Base-by-base conservation (phyloP, 2,888 invertebrate species). In the Sinodicranocentrus sp. region DNA sequence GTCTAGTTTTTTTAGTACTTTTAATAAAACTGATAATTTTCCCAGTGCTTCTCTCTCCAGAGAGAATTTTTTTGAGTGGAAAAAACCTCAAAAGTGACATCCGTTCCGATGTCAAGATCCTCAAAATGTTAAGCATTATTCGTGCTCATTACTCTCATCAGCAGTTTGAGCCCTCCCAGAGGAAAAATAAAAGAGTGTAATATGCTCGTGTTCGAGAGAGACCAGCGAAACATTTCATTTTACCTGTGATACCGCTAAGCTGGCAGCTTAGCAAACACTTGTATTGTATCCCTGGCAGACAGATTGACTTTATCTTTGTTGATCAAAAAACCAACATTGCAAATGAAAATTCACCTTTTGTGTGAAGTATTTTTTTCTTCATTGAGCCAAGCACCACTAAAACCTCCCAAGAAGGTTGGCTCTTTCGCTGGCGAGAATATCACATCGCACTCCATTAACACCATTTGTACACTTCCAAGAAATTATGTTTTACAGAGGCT, bases 221-320 rank as follows among this genome's bases (percentile, higher is more conserved):
- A 65, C n/a, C n/a, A 65, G 23, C 6, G n/a, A 13, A 8, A 39
- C 13, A 25, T 23, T 61, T 19, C 5, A 39, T 68, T 21, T 10
- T 48, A 28, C 52, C 23, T 26, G 39, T 59, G 43, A 59, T 57
- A 44, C 39, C 17, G 65, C 25, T 43, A 65, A 73, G 57, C 26
- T 73, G 73, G 72, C 80, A 80, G 80, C 17, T 44, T 0, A 65
- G 48, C 73, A 73, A 80, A 80, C 80, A 80, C 65, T 72, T 67
- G 63, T 52, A 80, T 80, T 80, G 80, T 80, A 25, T 28, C 25
- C 52, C 8, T 73, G 80, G 80, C 80, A 80, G 67, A 67, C 67
- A 73, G 80, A 80, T 80, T 80, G 80, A 80, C 80, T 80, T 80
- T 80, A 80, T 80, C 80, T 71, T 72, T 44, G 59, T 72, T 63